Percentiles rank a stretch among this genome's conserved stretches.
These are phyloP conservation scores for Nephrocerus scutellatus DNA, from an alignment of 2,888 invertebrate species.

Conservation along the genomic window DNA sequence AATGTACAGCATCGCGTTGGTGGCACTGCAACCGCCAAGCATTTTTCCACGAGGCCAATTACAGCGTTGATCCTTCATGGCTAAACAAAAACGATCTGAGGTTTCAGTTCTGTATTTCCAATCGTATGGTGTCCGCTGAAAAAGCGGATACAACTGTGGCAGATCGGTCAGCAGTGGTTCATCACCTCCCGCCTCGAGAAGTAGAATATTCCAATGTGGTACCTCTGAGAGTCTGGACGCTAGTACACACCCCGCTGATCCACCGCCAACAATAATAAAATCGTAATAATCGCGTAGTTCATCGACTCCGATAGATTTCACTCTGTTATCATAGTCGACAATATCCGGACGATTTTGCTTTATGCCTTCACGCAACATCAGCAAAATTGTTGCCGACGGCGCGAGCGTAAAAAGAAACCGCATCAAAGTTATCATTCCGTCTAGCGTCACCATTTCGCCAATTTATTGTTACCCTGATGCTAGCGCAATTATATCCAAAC, in stretches of 20 bases:
- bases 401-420: slow-evolving; percentile 59
- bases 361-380: slow-evolving; percentile 59
- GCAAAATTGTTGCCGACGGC: slow-evolving; percentile 58
- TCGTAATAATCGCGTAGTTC: slow-evolving; percentile 61
- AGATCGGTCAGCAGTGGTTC: slow-evolving; percentile 66
- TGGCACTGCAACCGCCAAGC: slow-evolving; percentile 70
- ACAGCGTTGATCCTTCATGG: slow-evolving; percentile 58
- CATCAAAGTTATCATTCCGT: slow-evolving; percentile 52
- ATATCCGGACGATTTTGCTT: slow-evolving; percentile 63
- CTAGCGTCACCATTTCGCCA: slow-evolving; percentile 23
- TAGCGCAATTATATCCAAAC: slow-evolving; percentile 6
- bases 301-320: slow-evolving; percentile 52
- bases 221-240: slow-evolving; percentile 73
- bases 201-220: slow-evolving; percentile 60
- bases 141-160: slow-evolving; percentile 61
- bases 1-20: slow-evolving; percentile 86
- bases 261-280: slow-evolving; percentile 74
- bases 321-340: slow-evolving; percentile 58
- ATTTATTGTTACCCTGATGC: slow-evolving; percentile 2
- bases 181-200: slow-evolving; percentile 75
- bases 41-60: slow-evolving; percentile 76
- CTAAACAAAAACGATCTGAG: slow-evolving; percentile 60
- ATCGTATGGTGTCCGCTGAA: slow-evolving; percentile 68
- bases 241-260: slow-evolving; percentile 73
- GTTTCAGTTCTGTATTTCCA: slow-evolving; percentile 78